phyloP scores from a whole-genome alignment of 2,797 vertebrate species.

The Sarcoramphus papa region DNA sequence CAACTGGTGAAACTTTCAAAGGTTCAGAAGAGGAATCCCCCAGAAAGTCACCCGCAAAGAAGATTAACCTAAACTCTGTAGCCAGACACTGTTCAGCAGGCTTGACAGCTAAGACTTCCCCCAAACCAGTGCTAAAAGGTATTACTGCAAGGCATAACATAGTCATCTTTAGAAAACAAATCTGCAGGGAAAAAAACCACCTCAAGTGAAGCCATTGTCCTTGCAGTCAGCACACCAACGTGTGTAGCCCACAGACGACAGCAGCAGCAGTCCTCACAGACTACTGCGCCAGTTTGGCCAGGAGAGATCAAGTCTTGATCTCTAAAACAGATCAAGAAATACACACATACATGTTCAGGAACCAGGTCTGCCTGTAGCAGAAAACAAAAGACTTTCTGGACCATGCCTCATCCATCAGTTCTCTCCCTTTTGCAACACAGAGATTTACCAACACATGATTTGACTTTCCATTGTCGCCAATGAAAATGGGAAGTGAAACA shows the following conservation, averaged over 20 bases:
- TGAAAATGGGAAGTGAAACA: neutral
- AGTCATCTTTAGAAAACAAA: neutral
- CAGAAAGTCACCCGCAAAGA: neutral
- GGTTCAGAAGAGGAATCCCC: neutral
- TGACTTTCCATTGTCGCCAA: neutral
- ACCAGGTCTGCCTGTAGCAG: neutral
- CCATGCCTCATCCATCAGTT: neutral
- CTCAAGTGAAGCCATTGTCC: neutral
- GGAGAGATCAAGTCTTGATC: neutral
- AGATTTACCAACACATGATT: neutral
- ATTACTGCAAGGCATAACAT: neutral
- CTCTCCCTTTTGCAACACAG: neutral
- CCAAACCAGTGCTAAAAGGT: neutral
- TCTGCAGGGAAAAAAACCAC: neutral
- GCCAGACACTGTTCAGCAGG: neutral
- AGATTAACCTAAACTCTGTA: neutral
- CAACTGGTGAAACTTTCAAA: neutral
- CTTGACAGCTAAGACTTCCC: neutral
- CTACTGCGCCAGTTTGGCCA: neutral
- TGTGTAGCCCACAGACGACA: neutral
- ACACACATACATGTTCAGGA: fast-evolving
- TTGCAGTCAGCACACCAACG: neutral
- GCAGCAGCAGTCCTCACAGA: neutral
- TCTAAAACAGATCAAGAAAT: neutral
- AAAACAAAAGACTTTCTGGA: neutral